These are phyloP conservation scores for Nanorana parkeri DNA, from an alignment of 2,113 vertebrate genomes.

Conservation along the genomic window DNA sequence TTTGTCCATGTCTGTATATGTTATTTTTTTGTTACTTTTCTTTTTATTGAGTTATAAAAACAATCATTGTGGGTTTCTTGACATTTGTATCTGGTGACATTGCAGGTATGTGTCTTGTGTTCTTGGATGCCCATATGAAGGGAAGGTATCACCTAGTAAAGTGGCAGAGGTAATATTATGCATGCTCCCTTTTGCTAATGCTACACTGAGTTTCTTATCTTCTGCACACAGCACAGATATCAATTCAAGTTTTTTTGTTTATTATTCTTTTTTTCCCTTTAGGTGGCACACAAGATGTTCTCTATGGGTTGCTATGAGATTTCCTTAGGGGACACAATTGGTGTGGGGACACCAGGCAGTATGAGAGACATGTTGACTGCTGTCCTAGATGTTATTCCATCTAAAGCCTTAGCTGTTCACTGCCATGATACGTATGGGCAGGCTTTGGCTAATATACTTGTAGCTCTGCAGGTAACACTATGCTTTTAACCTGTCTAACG, in stretches of 20 bases:
- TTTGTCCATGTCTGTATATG: no score
- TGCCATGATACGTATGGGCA: constrained; percentile 98
- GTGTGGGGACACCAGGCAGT: constrained; percentile 89
- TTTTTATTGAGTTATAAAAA: no score
- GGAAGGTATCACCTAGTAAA: constrained; percentile 87
- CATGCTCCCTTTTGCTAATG: neutral
- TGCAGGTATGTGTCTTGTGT: constrained; percentile 93
- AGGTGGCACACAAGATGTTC: constrained; percentile 92
- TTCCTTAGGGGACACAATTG: constrained; percentile 94
- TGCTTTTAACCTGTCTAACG: neutral
- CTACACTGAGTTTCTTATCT: no score
- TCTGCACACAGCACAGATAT: neutral
- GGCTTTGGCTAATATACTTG: constrained; percentile 92
- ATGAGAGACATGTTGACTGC: constrained; percentile 88
- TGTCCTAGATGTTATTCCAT: constrained; percentile 86
- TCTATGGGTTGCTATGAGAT: constrained; percentile 97
- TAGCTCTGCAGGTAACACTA: constrained; percentile 87
- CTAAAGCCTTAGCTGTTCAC: constrained; percentile 89
- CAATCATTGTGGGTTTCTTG: neutral
- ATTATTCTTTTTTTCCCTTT: constrained; percentile 17
- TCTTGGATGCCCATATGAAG: constrained; percentile 96
- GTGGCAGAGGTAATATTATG: constrained; percentile 85
- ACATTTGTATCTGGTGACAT: neutral
- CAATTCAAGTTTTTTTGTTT: neutral
- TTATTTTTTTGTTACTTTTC: no score